phyloP scores from a whole-genome alignment of 2,113 vertebrate genomes.

The Camelus bactrianus region DNA sequence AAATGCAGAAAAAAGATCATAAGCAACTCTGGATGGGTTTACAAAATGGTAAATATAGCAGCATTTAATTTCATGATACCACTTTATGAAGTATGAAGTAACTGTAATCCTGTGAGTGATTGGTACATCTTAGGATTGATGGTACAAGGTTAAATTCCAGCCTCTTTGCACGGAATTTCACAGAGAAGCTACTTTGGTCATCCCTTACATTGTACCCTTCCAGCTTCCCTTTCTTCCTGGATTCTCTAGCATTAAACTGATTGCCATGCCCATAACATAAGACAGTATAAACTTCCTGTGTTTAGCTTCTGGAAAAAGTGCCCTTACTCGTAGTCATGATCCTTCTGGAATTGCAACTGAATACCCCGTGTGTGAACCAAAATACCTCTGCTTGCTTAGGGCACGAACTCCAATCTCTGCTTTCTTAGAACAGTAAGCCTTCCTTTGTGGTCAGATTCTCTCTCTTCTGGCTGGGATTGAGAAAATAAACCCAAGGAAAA shows the following conservation, averaged over 20 bases:
- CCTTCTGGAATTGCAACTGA: background rate
- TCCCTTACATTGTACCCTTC: background rate
- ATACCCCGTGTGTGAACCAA: background rate
- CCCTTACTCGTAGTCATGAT: background rate
- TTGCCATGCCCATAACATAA: background rate
- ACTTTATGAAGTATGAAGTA: background rate
- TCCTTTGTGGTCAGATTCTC: background rate
- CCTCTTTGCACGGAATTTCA: background rate
- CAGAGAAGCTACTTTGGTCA: background rate
- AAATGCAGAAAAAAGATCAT: slow-evolving; percentile 99
- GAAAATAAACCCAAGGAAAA: background rate
- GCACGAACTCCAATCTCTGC: background rate
- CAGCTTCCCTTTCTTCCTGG: background rate
- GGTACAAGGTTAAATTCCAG: background rate
- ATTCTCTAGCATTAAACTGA: background rate
- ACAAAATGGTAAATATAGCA: slow-evolving; percentile 93
- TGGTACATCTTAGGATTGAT: background rate
- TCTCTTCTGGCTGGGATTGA: background rate
- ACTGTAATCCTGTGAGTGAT: background rate
- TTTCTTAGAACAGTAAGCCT: background rate
- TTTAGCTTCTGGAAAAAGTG: slow-evolving; percentile 48
- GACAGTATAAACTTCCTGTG: background rate
- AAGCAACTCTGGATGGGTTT: slow-evolving; percentile 99
- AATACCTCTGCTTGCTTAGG: background rate
- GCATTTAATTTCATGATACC: slow-evolving; percentile 3